phyloP scores from a whole-genome alignment of 2,888 invertebrate genomes.

The Amiota mariae region DNA sequence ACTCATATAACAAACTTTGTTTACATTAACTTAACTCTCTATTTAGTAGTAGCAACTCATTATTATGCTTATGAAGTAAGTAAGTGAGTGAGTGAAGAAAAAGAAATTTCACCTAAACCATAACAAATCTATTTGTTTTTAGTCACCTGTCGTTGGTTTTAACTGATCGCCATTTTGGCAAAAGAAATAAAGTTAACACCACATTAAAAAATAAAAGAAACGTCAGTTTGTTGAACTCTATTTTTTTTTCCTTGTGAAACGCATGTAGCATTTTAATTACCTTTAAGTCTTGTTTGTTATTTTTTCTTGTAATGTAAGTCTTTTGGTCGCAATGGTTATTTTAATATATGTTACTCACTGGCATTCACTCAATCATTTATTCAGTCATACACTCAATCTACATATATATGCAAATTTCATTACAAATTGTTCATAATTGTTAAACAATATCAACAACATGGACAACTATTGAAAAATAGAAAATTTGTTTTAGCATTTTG shows the following conservation, averaged over 20 bases:
- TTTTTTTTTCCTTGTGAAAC: background rate
- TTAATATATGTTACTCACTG: background rate
- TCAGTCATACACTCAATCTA: background rate
- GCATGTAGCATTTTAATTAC: constrained; percentile 15
- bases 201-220: background rate
- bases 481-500: constrained; percentile 5
- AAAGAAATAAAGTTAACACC: background rate
- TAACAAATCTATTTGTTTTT: background rate
- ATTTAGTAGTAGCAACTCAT: background rate
- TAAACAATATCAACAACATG: background rate
- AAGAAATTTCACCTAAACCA: constrained; percentile 6
- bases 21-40: too few species aligned
- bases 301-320: too few species aligned
- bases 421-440: constrained; percentile 18
- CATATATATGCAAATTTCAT: constrained; percentile 4
- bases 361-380: background rate
- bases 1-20: too few species aligned
- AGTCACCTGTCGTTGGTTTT: background rate
- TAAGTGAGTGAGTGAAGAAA: background rate
- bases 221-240: constrained; percentile 19
- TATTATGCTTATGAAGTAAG: background rate
- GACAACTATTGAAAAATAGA: constrained; percentile 2
- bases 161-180: background rate
- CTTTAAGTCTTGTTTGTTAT: background rate
- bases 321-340: too few species aligned